A percentile compares a stretch with the other conserved stretches of the same genome.
Evolutionary conservation across 2,113 vertebrate species (phyloP).

Genomic region (Talpa occidentalis): DNA sequence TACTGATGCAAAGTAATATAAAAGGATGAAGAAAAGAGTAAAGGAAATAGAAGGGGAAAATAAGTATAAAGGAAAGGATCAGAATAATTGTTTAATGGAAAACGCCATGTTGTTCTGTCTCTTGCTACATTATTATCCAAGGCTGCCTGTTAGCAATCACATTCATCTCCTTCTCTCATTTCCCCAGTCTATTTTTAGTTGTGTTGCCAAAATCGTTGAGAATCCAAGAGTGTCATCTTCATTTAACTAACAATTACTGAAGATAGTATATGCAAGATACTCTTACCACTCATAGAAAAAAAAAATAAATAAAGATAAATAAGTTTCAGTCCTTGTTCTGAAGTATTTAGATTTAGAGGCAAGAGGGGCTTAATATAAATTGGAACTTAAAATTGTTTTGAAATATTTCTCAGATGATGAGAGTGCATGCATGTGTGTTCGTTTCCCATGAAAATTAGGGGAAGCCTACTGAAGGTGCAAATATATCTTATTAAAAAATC

Average conservation of each 20-base stretch:
- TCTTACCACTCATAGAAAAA: neutral
- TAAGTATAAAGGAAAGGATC: neutral
- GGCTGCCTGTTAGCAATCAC: neutral
- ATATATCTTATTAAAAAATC: neutral
- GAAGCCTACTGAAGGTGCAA: neutral
- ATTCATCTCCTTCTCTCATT: neutral
- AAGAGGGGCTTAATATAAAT: neutral
- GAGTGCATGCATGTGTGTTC: neutral
- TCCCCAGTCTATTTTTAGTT: neutral
- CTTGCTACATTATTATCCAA: neutral
- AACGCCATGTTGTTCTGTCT: neutral
- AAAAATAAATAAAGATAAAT: neutral
- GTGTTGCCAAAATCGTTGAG: neutral
- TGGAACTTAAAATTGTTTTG: slow-evolving; percentile 4
- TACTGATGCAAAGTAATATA: neutral
- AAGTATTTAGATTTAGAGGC: neutral
- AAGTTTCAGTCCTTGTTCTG: neutral
- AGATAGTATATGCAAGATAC: neutral
- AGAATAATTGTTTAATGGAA: neutral
- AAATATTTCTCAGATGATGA: too few species aligned
- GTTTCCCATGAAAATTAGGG: neutral
- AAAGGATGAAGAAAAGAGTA: neutral
- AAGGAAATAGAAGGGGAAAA: neutral
- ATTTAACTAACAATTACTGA: neutral
- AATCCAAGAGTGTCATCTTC: neutral